These are phyloP conservation scores for Semicossyphus pulcher DNA, from an alignment of 2,113 vertebrate genomes.

Conservation along the genomic window DNA sequence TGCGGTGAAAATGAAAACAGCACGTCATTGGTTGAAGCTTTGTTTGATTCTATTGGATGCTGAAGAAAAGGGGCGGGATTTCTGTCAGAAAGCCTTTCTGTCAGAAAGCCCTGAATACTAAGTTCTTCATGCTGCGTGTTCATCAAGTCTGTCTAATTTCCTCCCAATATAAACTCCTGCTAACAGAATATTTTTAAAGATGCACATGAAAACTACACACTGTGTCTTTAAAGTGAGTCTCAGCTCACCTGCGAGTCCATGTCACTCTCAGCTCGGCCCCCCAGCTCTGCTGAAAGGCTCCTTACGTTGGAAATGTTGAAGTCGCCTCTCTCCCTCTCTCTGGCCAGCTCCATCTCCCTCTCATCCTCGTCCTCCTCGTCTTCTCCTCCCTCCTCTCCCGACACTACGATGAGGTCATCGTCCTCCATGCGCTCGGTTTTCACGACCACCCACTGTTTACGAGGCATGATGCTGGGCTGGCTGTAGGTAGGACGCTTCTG, in stretches of 20 bases:
- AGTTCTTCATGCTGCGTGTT: not conserved
- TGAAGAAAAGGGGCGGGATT: too few species aligned
- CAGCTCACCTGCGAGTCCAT: constrained; percentile 81
- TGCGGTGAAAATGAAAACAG: too few species aligned
- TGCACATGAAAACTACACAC: not conserved
- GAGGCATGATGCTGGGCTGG: constrained; percentile 88
- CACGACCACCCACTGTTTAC: constrained; percentile 92
- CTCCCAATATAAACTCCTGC: not conserved
- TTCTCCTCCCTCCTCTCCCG: constrained; percentile 88
- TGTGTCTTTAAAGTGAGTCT: not conserved
- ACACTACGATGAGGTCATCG: constrained; percentile 89
- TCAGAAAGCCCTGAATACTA: too few species aligned
- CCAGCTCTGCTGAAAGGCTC: constrained; percentile 84
- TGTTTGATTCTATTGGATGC: too few species aligned
- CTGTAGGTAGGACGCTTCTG: constrained; percentile 83
- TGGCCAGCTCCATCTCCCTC: constrained; percentile 71
- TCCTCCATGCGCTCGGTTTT: constrained; percentile 89
- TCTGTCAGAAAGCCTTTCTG: too few species aligned
- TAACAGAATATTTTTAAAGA: not conserved
- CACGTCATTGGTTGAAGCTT: too few species aligned
- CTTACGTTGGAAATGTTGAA: constrained; percentile 91
- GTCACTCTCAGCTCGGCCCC: constrained; percentile 60
- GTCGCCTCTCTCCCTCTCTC: constrained; percentile 69
- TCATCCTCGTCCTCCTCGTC: constrained; percentile 89
- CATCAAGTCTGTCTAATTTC: not conserved